These are phyloP conservation scores for Selenia dentaria DNA, from an alignment of 2,888 invertebrate genomes.

Conservation along the genomic window DNA sequence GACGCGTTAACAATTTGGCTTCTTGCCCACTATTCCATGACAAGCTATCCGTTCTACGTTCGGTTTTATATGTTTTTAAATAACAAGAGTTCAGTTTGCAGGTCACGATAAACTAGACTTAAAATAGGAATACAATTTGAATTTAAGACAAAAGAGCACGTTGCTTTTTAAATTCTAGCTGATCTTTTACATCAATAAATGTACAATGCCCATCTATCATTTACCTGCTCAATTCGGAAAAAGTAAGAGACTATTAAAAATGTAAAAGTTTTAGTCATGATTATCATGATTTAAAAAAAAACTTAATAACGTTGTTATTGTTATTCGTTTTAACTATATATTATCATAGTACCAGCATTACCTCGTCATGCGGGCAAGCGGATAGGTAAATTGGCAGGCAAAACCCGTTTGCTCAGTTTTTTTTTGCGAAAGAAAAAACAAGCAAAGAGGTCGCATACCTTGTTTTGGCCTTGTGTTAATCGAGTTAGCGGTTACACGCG, in stretches of 20 bases:
- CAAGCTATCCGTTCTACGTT: constrained; percentile 64
- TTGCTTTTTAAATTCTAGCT: too few species aligned
- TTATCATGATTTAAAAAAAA: too few species aligned
- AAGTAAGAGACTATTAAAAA: too few species aligned
- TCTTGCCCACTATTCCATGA: constrained; percentile 71
- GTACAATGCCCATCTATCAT: too few species aligned
- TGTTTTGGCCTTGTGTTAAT: constrained; percentile 76
- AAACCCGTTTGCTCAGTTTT: constrained; percentile 56
- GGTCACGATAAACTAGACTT: constrained; percentile 45
- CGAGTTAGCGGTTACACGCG: constrained; percentile 71
- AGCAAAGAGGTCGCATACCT: constrained; percentile 78
- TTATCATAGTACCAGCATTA: constrained; percentile 40
- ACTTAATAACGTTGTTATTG: constrained; percentile 38
- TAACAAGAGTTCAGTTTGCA: constrained; percentile 56
- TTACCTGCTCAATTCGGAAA: too few species aligned
- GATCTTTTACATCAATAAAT: too few species aligned
- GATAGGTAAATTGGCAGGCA: constrained; percentile 53
- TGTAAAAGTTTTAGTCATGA: too few species aligned
- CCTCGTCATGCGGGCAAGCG: constrained; percentile 53
- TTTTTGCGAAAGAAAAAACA: constrained; percentile 54
- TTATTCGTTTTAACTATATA: constrained; percentile 40
- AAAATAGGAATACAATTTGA: too few species aligned
- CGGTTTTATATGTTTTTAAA: constrained; percentile 55
- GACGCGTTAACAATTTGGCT: constrained; percentile 61
- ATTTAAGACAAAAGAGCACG: too few species aligned